These are phyloP conservation scores for Smithornis capensis DNA, from an alignment of 2,113 vertebrate species.

Conservation along the genomic window DNA sequence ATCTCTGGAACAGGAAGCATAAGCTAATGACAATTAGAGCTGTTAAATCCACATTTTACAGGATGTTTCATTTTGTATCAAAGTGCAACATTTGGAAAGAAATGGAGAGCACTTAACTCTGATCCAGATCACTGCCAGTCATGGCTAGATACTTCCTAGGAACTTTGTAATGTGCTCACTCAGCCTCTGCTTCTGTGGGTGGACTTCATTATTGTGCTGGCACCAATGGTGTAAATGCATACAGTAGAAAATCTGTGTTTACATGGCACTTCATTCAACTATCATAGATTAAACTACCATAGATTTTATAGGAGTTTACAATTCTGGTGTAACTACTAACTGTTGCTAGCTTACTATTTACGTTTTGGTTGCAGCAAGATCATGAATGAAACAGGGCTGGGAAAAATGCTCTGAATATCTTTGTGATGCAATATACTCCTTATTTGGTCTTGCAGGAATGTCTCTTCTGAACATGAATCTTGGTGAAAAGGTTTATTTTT, in stretches of 20 bases:
- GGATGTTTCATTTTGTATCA: background rate
- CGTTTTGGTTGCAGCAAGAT: background rate
- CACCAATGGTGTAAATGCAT: background rate
- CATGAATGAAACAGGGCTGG: background rate
- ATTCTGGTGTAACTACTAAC: background rate
- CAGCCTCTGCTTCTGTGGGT: background rate
- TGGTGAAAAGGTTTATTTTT: background rate
- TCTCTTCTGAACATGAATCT: background rate
- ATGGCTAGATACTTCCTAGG: background rate
- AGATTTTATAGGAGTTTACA: background rate
- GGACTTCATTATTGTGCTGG: background rate
- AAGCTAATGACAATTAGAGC: background rate
- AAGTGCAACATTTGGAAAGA: background rate
- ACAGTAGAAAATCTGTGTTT: background rate
- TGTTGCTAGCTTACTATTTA: background rate
- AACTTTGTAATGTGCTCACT: background rate
- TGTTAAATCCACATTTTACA: background rate
- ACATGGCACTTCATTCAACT: background rate
- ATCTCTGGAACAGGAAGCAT: background rate
- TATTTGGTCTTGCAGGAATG: background rate
- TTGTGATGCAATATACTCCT: background rate
- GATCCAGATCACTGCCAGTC: background rate
- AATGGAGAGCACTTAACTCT: background rate
- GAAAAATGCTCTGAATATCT: background rate
- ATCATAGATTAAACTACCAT: background rate